Conservation (phyloP, 2,797 vertebrate species). For the Rhinogobio ventralis region DNA sequence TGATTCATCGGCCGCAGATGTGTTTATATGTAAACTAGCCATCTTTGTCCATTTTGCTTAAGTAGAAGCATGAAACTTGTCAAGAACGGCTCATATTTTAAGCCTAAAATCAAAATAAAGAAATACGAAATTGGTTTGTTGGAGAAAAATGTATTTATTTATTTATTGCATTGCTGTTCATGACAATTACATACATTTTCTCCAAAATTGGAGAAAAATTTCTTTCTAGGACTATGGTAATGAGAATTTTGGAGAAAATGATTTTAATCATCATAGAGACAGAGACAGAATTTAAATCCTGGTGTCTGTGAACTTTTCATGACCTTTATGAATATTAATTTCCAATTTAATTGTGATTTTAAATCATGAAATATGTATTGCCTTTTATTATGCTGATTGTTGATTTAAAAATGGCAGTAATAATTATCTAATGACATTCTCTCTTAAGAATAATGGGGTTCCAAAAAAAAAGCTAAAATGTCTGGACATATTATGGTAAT, state of each 20-base stretch:
- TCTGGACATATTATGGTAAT: too few species aligned
- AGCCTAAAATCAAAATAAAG: not conserved
- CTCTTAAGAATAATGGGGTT: too few species aligned
- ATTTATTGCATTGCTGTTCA: not conserved
- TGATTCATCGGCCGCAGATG: conserved; percentile 30
- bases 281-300: not conserved
- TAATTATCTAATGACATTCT: too few species aligned
- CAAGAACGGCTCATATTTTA: not conserved
- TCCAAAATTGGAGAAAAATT: not conserved
- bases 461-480: too few species aligned
- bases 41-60: not conserved
- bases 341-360: not conserved
- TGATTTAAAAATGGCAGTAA: not conserved
- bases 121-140: not conserved
- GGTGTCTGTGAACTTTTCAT: not conserved
- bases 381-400: not conserved
- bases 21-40: conserved; percentile 27
- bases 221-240: too few species aligned
- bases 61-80: not conserved
- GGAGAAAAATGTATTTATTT: not conserved
- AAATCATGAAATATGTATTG: not conserved
- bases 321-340: not conserved
- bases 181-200: not conserved
- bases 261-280: too few species aligned
- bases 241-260: too few species aligned